Base-by-base conservation (phyloP, 2,113 vertebrate genomes). In the Platysteira castanea region DNA sequence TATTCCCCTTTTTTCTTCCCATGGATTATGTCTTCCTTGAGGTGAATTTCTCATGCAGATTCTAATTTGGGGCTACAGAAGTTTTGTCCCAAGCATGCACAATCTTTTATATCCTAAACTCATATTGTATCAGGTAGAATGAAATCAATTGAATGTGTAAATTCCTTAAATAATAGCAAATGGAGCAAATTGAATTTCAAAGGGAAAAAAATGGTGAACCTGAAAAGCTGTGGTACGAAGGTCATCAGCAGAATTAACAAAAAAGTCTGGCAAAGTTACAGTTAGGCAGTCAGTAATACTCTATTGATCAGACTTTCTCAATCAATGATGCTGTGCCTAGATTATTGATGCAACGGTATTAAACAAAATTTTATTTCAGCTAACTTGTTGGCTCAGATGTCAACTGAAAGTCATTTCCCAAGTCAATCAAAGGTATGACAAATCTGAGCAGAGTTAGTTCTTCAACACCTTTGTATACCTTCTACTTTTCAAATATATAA, bases 331-430 rank as follows among this genome's bases (percentile, higher is more conserved):
- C 96, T 98, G 98, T 98, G 98, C 97, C 98, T 97, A 97, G 97
- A 98, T 98, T 98, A 98, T 98, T 98, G 98, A 98, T 98, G 98
- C 97, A 98, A 98, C 98, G 98, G 97, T 98, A 98, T 98, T 98
- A 98, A 98, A 98, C 97, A 98, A 98, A 98, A 98, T 98, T 98
- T 98, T 98, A 98, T 98, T 98, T 98, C 97, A 97, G 97, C 98
- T 97, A 98, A 98, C 98, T 98, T 98, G 97, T 98, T 98, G 98
- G 98, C 98, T 98, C 93, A 98, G 98, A 98, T 98, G 98, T 98
- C 98, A 98, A 97, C 97, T 98, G 98, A 98, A 98, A 98, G 98
- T 98, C 98, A 97, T 98, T 98, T 98, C 97, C 97, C 91, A 96
- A 98, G 98, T 98, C 98, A 98, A 97, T 98, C 98, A 98, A 98